These are phyloP conservation scores for Xylocampa areola DNA, from an alignment of 2,888 invertebrate species.

Conservation along the genomic window DNA sequence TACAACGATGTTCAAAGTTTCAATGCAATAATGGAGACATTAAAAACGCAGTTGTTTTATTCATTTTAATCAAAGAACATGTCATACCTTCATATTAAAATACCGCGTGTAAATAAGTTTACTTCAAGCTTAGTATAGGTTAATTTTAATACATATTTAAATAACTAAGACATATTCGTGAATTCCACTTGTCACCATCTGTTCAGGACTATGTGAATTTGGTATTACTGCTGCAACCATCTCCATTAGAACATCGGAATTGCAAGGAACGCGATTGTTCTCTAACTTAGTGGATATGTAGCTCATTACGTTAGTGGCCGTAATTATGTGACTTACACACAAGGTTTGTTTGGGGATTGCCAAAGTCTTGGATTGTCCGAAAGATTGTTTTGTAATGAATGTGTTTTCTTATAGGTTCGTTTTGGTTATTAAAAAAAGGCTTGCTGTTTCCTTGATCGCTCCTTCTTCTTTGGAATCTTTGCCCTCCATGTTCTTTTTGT, in stretches of 20 bases:
- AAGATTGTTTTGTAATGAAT: neutral
- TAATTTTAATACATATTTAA: neutral
- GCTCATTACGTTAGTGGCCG: constrained; percentile 24
- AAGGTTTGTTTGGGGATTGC: neutral
- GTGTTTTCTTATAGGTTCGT: neutral
- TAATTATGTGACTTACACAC: constrained; percentile 27
- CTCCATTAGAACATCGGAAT: constrained; percentile 42
- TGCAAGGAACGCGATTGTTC: constrained; percentile 37
- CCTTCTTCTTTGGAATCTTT: neutral
- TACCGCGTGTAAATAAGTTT: neutral
- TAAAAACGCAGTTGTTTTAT: too few species aligned
- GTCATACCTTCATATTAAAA: too few species aligned
- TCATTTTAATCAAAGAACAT: too few species aligned
- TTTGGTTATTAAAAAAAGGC: too few species aligned
- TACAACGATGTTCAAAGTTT: too few species aligned
- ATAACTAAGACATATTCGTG: constrained; percentile 13
- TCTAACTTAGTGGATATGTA: constrained; percentile 30
- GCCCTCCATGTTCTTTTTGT: too few species aligned
- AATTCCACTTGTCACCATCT: constrained; percentile 28
- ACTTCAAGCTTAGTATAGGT: neutral
- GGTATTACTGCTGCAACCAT: constrained; percentile 27
- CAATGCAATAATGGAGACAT: too few species aligned
- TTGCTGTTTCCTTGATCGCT: too few species aligned
- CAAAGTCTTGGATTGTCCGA: constrained; percentile 4
- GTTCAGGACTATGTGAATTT: constrained; percentile 29